Base-by-base conservation (phyloP, 2,113 vertebrate genomes). In the Eubucco bourcierii region DNA sequence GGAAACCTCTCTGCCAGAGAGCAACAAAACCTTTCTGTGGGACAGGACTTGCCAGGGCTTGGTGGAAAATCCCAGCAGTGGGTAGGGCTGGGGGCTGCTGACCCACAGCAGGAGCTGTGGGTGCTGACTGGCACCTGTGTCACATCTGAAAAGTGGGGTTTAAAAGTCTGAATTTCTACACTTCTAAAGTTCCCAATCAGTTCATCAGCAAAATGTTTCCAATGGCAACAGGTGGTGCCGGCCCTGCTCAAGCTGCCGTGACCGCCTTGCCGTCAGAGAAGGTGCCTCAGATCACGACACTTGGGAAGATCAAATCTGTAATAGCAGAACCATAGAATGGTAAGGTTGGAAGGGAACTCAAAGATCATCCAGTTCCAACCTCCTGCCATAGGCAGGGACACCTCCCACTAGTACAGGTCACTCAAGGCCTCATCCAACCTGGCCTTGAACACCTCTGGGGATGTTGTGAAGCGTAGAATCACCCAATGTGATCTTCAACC, bases 241-340 rank as follows among this genome's bases (percentile, higher is more conserved):
- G 19, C 21, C 34, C 66, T 20, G 31, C 66, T 67, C 47, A 11
- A n/a, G 15, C 15, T 1, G 4, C 2, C n/a, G 34, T 18, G 11
- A 17, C 8, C 58, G 53, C 25, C 5, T 3, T 2, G 28, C 58
- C 15, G 28, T 60, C 55, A 39, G 59, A 9, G 56, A 15, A 70
- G 33, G 28, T 25, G 8, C 31, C 61, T 73, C n/a, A 12, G 6
- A 37, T 6, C 12, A 5, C 1, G 4, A 3, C 21, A 2, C 15
- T 60, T 21, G 4, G 0, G 2, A 23, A 29, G 65, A 44, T 15
- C 41, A 25, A 37, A 37, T 4, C 29, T 0, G 0, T 3, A 7
- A 33, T 0, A 55, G 41, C n/a, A 5, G 14, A 44, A 37, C 23
- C 12, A 23, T 37, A 37, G 37, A 37, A 37, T 37, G 37, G 37